Percentiles rank a stretch among this genome's conserved stretches.
Conservation (phyloP, 2,888 invertebrate species). For the Monopis laevigella region DNA sequence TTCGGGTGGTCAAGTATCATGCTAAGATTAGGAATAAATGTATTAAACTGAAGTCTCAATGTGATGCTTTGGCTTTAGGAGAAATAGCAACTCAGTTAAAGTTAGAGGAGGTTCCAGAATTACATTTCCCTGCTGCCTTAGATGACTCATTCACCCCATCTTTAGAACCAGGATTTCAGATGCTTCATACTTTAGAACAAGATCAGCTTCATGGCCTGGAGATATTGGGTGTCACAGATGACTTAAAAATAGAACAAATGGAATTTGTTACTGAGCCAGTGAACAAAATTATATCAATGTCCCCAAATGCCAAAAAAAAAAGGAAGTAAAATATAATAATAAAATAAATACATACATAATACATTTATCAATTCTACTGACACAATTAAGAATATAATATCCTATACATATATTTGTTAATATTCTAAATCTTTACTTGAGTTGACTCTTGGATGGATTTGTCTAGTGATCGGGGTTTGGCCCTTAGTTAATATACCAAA, state of each 20-base stretch:
- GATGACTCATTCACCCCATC: constrained; percentile 65
- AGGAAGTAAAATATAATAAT: no score
- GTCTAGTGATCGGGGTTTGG: no score
- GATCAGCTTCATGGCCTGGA: constrained; percentile 59
- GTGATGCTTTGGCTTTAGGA: constrained; percentile 41
- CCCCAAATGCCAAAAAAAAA: no score
- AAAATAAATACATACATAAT: no score
- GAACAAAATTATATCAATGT: no score
- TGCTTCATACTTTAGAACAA: constrained; percentile 71
- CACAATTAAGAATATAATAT: no score
- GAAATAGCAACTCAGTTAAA: constrained; percentile 47
- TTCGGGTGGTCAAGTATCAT: constrained; percentile 46
- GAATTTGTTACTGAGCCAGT: no score
- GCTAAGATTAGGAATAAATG: constrained; percentile 42
- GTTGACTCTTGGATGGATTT: no score
- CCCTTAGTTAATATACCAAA: no score
- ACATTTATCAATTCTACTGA: no score
- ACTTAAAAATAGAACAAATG: constrained; percentile 52
- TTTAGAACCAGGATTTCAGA: constrained; percentile 72
- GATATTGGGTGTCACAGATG: constrained; percentile 48
- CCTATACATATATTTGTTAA: no score
- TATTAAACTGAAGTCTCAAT: constrained; percentile 33
- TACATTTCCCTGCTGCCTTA: constrained; percentile 61
- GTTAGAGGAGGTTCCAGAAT: constrained; percentile 59
- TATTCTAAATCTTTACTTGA: no score